phyloP scores from a whole-genome alignment of 2,888 invertebrate genomes.

The Cantharis flavilabris region DNA sequence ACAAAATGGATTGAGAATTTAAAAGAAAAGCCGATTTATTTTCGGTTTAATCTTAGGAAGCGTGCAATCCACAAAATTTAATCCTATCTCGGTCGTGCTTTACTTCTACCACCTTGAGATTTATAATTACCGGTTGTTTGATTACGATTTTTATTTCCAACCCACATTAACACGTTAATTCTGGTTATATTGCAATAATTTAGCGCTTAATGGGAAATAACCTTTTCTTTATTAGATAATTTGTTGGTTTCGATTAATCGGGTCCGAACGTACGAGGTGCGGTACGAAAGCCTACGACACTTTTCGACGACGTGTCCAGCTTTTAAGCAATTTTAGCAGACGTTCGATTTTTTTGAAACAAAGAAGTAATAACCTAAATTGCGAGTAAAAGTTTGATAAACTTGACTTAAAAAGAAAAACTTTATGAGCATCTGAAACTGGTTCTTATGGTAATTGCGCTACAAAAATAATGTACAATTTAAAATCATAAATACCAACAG shows the following conservation, averaged over 20 bases:
- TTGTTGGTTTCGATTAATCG: neutral
- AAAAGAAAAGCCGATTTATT: neutral
- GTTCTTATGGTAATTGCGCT: neutral
- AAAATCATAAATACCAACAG: constrained; percentile 19
- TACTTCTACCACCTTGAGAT: constrained; percentile 42
- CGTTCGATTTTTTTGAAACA: too few relatives aligned
- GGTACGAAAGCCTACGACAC: neutral
- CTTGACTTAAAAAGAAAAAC: neutral
- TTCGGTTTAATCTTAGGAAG: neutral
- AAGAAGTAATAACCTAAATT: too few relatives aligned
- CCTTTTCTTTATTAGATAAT: constrained; percentile 24
- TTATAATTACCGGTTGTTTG: constrained; percentile 46
- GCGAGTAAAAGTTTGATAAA: too few relatives aligned
- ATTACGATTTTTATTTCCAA: constrained; percentile 46
- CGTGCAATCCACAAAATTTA: constrained; percentile 15
- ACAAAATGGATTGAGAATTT: neutral
- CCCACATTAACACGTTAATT: constrained; percentile 49
- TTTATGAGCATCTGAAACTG: neutral
- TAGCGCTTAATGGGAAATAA: neutral
- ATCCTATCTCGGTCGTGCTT: constrained; percentile 42
- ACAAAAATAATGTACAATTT: constrained; percentile 9
- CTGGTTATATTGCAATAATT: constrained; percentile 45
- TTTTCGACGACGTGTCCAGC: neutral
- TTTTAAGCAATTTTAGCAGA: neutral
- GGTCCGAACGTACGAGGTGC: neutral